These are phyloP conservation scores for Dermolepida albohirtum DNA, from an alignment of 2,888 invertebrate species.

Conservation along the genomic window DNA sequence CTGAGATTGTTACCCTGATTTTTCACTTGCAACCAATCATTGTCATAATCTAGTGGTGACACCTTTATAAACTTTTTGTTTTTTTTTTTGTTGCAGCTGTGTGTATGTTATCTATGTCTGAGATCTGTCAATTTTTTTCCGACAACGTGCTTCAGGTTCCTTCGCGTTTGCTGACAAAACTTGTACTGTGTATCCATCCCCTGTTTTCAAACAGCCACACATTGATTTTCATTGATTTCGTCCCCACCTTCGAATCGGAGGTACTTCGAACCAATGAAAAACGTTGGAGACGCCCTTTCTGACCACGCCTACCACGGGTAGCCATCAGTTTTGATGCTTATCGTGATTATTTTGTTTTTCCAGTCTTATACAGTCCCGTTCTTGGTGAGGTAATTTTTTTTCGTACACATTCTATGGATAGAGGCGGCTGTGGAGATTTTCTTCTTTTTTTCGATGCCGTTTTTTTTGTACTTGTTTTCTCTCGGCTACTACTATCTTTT, in stretches of 20 bases:
- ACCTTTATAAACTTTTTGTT: too few species aligned
- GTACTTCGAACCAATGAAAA: conserved; percentile 54
- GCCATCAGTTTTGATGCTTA: conserved; percentile 66
- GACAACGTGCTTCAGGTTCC: conserved; percentile 20
- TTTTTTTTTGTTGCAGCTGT: too few species aligned
- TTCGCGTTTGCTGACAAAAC: conserved; percentile 36
- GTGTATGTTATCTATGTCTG: too few species aligned
- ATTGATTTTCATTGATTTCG: conserved; percentile 61
- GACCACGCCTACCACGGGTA: conserved; percentile 62
- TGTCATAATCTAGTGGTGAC: too few species aligned
- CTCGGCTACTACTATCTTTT: conserved; percentile 7
- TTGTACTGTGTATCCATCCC: conserved; percentile 48
- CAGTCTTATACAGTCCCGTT: conserved; percentile 37
- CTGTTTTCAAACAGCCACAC: conserved; percentile 53
- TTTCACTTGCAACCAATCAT: too few species aligned
- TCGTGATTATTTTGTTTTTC: conserved; percentile 52
- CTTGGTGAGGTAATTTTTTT: conserved; percentile 26
- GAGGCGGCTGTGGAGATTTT: conserved; percentile 8
- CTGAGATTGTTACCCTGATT: too few species aligned
- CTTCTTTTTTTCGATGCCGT: conserved; percentile 18
- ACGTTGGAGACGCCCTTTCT: conserved; percentile 54
- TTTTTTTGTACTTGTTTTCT: conserved; percentile 6
- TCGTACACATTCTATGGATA: conserved; percentile 2
- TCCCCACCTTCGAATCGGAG: conserved; percentile 51
- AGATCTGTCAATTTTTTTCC: conserved; percentile 36